Evolutionary conservation across 2,113 vertebrate genomes (phyloP), one percentile per base, ranked within the genome.

Genomic region (Gavialis gangeticus): DNA sequence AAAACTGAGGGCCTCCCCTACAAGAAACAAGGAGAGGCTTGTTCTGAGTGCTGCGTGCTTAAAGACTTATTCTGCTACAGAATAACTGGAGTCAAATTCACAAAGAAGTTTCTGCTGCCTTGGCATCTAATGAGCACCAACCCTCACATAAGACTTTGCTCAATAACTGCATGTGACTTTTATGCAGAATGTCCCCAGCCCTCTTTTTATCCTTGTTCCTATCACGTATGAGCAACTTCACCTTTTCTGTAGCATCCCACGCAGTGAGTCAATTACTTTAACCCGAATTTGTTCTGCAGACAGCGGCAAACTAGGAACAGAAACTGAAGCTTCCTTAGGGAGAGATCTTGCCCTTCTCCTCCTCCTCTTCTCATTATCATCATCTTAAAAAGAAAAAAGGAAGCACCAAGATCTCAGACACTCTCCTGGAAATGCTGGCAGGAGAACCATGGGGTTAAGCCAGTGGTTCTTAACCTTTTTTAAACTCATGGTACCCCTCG

Each of bases 201-300:
- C 34, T 18, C 69, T 46, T 46, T 46, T 46, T n/a, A 6, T 82
- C 71, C 12, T 46, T 37, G 19, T 1, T 1, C 16, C 18, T 24
- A n/a, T n/a, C 12, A 4, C 18, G n/a, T 25, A 6, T 4, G 8
- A 30, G 56, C 16, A 30, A 12, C 9, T 19, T 89, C 87, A 96
- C 97, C 97, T 96, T 73, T 82, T 94, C 75, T 28, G 2, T 17
- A 97, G 73, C 19, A 54, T 57, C 58, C 96, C 92, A 24, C 15
- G 87, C 85, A 97, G 59, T 67, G 94, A 17, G 4, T 25, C 84
- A 3, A 75, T 63, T 80, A 96, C 97, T 1, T 86, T 89, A 55
- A 17, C 7, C n/a, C 97, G 92, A 14, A 94, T 76, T n/a, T 63
- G n/a, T 5, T 37, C 30, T 37, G 78, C 75, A 37, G 87, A 77